A percentile compares a stretch with the other conserved stretches of the same genome.
These are phyloP conservation scores for Nomada fabriciana DNA, from an alignment of 2,888 invertebrate genomes.

Conservation along the genomic window DNA sequence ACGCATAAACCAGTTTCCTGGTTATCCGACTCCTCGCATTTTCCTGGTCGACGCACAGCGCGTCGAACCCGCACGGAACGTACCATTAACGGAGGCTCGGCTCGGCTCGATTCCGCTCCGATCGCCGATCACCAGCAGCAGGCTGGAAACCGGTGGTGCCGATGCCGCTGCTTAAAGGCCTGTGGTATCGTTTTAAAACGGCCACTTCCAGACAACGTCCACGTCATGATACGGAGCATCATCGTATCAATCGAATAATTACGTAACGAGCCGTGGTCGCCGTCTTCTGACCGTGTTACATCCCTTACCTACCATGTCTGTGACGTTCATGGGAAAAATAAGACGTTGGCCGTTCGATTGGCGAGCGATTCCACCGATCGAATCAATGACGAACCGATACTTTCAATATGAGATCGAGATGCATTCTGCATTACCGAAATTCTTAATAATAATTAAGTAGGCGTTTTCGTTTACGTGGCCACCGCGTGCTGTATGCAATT, in stretches of 20 bases:
- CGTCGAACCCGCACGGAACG: slow-evolving; percentile 76
- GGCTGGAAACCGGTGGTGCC: slow-evolving; percentile 55
- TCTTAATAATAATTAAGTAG: too few species aligned
- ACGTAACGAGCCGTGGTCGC: slow-evolving; percentile 59
- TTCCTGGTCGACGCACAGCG: slow-evolving; percentile 78
- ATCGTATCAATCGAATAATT: slow-evolving; percentile 66
- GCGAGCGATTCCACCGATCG: background rate
- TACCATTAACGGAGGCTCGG: slow-evolving; percentile 78
- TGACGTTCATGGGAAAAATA: slow-evolving; percentile 19
- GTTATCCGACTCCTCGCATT: slow-evolving; percentile 80
- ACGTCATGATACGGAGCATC: slow-evolving; percentile 46
- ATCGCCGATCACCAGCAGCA: slow-evolving; percentile 63
- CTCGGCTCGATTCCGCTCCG: slow-evolving; percentile 59
- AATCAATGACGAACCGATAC: background rate
- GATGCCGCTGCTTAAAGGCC: slow-evolving; percentile 60
- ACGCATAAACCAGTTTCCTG: slow-evolving; percentile 83
- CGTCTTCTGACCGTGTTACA: slow-evolving; percentile 22
- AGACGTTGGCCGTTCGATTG: slow-evolving; percentile 32
- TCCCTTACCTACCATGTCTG: background rate
- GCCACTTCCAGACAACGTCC: slow-evolving; percentile 31
- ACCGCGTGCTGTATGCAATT: too few species aligned
- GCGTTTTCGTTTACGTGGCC: too few species aligned
- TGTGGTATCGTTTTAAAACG: slow-evolving; percentile 59
- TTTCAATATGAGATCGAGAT: too few species aligned
- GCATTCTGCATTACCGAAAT: too few species aligned